Conservation (phyloP, 2,888 invertebrate genomes). For the Osmoderma eremita region DNA sequence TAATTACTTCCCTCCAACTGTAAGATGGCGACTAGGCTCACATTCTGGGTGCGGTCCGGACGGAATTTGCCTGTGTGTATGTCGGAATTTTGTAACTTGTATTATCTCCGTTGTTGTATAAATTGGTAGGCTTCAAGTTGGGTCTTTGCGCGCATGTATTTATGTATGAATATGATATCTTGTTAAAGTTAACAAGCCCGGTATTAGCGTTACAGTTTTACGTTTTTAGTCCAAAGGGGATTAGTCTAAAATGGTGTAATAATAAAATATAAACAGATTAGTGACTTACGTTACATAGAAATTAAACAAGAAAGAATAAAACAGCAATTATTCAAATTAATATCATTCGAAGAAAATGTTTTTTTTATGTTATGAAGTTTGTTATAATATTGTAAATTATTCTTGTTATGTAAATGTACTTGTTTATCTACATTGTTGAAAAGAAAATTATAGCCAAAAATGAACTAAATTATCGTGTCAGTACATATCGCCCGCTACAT, state of each 20-base stretch:
- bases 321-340: not conserved
- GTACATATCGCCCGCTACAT: constrained; percentile 23
- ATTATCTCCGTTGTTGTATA: constrained; percentile 24
- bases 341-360: too few relatives aligned
- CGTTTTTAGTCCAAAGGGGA: not conserved
- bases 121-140: constrained; percentile 27
- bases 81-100: constrained; percentile 27
- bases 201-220: constrained; percentile 4
- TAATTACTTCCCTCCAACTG: constrained; percentile 61
- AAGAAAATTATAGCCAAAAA: not conserved
- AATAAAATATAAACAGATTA: not conserved
- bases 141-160: constrained; percentile 8
- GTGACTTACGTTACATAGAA: too few relatives aligned
- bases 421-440: not conserved
- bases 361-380: constrained; percentile 5
- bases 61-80: constrained; percentile 30
- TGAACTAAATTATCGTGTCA: too few relatives aligned
- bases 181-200: constrained; percentile 27
- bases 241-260: not conserved
- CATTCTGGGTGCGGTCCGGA: constrained; percentile 51
- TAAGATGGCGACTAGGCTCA: constrained; percentile 59
- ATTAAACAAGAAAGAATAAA: not conserved
- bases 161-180: constrained; percentile 30
- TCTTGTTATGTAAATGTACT: not conserved
- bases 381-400: not conserved